Evolutionary conservation across 2,113 vertebrate genomes (phyloP).

Genomic region (Ptilorrhoa leucosticta): DNA sequence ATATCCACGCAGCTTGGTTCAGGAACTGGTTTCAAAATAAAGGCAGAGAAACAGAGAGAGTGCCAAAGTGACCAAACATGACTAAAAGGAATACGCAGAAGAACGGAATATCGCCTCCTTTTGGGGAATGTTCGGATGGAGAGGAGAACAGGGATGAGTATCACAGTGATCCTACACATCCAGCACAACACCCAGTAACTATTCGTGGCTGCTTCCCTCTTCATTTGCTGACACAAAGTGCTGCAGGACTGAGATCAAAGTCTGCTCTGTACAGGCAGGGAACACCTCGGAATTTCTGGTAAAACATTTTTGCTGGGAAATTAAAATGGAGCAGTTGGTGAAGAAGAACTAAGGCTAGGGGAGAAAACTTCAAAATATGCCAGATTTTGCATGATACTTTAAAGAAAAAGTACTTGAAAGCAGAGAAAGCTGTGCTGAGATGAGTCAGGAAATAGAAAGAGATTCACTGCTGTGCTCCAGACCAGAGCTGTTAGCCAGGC

Average conservation of each 20-base stretch:
- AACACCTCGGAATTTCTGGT: not conserved
- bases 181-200: not conserved
- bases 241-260: not conserved
- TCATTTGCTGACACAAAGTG: not conserved
- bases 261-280: not conserved
- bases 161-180: not conserved
- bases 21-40: not conserved
- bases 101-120: not conserved
- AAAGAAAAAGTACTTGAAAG: not conserved
- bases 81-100: not conserved
- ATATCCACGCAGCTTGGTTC: not conserved
- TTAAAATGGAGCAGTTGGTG: not conserved
- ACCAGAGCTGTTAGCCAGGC: not conserved
- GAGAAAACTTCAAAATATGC: not conserved
- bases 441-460: not conserved
- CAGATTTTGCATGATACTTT: not conserved
- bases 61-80: not conserved
- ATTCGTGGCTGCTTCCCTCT: not conserved
- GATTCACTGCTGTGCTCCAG: not conserved
- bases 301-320: not conserved
- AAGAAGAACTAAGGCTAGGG: not conserved
- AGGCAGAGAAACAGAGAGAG: not conserved
- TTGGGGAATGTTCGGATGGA: accelerated
- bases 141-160: not conserved
- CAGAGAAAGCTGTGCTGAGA: not conserved